phyloP scores from a whole-genome alignment of 2,888 invertebrate genomes.

The Laothoe populi region DNA sequence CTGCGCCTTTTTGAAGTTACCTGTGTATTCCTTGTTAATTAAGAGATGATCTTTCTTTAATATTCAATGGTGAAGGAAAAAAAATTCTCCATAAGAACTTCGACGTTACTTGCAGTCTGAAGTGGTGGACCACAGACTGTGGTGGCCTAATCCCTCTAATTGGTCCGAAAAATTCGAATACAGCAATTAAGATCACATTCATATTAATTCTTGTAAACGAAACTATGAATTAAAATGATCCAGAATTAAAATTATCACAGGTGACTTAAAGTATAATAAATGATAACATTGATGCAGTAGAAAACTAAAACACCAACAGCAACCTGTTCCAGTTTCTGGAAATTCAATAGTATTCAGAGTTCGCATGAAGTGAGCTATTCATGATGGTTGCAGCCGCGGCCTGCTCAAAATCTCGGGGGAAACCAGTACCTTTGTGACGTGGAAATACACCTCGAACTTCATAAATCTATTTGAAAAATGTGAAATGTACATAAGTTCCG shows the following conservation, averaged over 20 bases:
- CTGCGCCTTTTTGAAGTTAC: too few species aligned
- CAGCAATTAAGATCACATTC: too few species aligned
- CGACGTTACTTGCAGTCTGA: too few species aligned
- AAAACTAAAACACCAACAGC: conserved; percentile 13
- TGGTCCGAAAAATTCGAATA: too few species aligned
- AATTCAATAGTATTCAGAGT: conserved; percentile 11
- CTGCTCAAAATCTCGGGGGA: conserved; percentile 7
- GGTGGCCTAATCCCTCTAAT: too few species aligned
- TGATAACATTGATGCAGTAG: not conserved
- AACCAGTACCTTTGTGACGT: conserved; percentile 8
- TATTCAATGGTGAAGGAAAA: too few species aligned
- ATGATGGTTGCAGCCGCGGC: conserved; percentile 4
- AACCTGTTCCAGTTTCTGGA: conserved; percentile 15
- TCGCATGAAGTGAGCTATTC: conserved; percentile 5
- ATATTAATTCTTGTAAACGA: too few species aligned
- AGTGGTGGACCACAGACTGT: too few species aligned
- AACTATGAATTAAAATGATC: too few species aligned
- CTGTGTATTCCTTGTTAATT: too few species aligned
- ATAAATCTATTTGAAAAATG: conserved; percentile 11
- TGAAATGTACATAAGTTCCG: not conserved
- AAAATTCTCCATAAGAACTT: too few species aligned
- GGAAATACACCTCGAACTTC: not conserved
- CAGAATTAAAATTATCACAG: not conserved
- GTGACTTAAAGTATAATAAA: not conserved
- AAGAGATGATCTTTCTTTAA: too few species aligned